Percentiles rank a stretch among this genome's conserved stretches.
Evolutionary conservation across 2,797 vertebrate species (phyloP).

Genomic region (Scyliorhinus canicula): DNA sequence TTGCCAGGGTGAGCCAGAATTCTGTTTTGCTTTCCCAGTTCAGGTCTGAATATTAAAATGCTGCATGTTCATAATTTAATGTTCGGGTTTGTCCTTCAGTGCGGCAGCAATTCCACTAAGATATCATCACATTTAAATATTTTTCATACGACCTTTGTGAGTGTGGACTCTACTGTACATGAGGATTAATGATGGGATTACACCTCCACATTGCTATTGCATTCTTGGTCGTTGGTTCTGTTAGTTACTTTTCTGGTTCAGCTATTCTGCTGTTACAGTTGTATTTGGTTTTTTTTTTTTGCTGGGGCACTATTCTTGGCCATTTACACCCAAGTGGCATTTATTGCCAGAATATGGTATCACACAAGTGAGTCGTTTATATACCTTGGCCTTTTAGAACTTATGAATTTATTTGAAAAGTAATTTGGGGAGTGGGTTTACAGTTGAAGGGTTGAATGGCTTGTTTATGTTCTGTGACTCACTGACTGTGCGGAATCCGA

Average conservation of each 20-base stretch:
- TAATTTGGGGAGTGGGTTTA: too few relatives aligned
- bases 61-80: neutral
- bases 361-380: neutral
- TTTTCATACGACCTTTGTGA: neutral
- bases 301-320: neutral
- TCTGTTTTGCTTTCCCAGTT: neutral
- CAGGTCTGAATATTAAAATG: neutral
- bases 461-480: neutral
- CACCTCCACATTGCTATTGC: neutral
- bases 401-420: too few relatives aligned
- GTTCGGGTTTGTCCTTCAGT: neutral
- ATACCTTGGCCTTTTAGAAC: neutral
- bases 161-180: neutral
- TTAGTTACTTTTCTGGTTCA: neutral
- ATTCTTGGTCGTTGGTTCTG: neutral
- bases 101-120: neutral
- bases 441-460: too few relatives aligned
- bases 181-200: neutral
- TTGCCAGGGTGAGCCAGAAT: constrained; percentile 74
- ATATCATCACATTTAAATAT: neutral
- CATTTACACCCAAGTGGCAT: neutral
- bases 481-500: neutral
- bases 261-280: neutral
- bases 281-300: neutral
- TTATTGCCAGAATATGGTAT: too few relatives aligned